Conservation (phyloP, 2,888 invertebrate genomes). For the Macropis europaea region DNA sequence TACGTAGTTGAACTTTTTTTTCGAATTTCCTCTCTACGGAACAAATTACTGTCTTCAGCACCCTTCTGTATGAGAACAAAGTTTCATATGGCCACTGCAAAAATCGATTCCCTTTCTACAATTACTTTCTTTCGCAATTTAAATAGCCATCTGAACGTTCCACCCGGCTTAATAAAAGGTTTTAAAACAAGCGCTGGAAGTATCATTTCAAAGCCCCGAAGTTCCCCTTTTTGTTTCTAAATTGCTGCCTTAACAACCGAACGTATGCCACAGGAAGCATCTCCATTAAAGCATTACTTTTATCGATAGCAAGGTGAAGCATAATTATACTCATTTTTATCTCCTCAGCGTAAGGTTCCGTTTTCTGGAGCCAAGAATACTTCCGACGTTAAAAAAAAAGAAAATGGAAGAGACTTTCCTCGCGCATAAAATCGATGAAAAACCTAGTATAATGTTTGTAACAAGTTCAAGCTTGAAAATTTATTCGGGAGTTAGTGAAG, state of each 20-base stretch:
- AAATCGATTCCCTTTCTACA: not conserved
- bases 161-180: not conserved
- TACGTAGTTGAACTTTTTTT: no score
- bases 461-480: not conserved
- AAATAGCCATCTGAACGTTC: not conserved
- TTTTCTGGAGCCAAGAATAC: not conserved
- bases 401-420: not conserved
- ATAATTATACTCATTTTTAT: slow-evolving; percentile 11
- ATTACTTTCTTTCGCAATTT: not conserved
- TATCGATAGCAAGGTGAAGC: not conserved
- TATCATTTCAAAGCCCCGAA: slow-evolving; percentile 4
- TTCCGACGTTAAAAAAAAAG: not conserved
- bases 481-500: not conserved
- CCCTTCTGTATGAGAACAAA: not conserved
- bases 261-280: not conserved
- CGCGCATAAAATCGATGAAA: not conserved
- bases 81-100: not conserved
- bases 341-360: not conserved
- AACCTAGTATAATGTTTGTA: not conserved
- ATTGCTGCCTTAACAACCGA: not conserved
- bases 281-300: slow-evolving; percentile 1
- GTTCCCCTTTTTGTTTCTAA: slow-evolving; percentile 1
- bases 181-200: not conserved
- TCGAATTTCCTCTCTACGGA: not conserved
- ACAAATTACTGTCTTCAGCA: not conserved